Conservation (phyloP, 2,797 vertebrate genomes). For the Acipenser transmontanus region DNA sequence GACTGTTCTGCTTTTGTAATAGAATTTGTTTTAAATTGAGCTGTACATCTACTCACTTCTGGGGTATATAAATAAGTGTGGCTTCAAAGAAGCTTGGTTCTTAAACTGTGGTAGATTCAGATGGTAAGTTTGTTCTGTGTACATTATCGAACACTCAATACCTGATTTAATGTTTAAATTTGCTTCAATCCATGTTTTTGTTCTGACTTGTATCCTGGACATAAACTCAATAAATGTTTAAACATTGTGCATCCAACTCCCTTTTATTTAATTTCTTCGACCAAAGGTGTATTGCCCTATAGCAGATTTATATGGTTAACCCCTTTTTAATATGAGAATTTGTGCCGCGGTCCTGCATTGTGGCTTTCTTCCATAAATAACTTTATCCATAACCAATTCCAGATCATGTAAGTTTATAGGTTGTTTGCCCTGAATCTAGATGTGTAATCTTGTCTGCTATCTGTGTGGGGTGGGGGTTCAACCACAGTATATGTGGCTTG, state of each 20-base stretch:
- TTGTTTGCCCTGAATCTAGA: too few species aligned
- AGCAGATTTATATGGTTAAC: too few species aligned
- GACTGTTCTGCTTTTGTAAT: slow-evolving; percentile 46
- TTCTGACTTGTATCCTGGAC: slow-evolving; percentile 54
- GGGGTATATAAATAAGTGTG: slow-evolving; percentile 54
- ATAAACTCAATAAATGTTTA: slow-evolving; percentile 48
- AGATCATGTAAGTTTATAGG: too few species aligned
- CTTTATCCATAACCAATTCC: too few species aligned
- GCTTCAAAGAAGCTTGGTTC: slow-evolving; percentile 69
- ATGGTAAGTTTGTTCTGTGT: slow-evolving; percentile 22
- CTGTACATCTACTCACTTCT: slow-evolving; percentile 59
- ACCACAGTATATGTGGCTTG: too few species aligned
- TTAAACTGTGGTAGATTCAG: slow-evolving; percentile 11
- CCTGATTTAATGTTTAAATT: slow-evolving; percentile 31
- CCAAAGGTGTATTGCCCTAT: too few species aligned
- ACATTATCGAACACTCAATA: slow-evolving; percentile 25
- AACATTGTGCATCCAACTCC: background rate
- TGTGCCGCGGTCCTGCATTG: too few species aligned
- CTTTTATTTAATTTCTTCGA: background rate
- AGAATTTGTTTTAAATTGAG: slow-evolving; percentile 38
- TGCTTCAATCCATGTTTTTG: slow-evolving; percentile 26
- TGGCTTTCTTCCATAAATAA: too few species aligned
- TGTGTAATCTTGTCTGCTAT: too few species aligned
- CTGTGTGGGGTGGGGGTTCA: too few species aligned
- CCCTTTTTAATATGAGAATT: background rate